Conservation (phyloP, 2,113 vertebrate species). For the Sarotherodon lohbergeri region DNA sequence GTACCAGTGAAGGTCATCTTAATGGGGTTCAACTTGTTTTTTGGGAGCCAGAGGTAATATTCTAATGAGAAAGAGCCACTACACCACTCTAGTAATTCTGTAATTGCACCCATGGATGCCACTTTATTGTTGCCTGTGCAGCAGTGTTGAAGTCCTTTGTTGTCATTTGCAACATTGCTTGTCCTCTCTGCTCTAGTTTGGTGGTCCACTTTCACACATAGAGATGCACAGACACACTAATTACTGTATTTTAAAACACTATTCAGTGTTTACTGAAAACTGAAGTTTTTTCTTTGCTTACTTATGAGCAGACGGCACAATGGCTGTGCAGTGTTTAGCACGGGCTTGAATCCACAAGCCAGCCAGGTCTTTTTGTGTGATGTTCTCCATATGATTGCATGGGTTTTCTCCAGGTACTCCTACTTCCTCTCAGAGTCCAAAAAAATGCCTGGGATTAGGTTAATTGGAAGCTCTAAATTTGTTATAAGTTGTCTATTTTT, state of each 20-base stretch:
- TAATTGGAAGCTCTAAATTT: neutral
- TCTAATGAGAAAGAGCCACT: conserved; percentile 71
- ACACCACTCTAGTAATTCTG: conserved; percentile 51
- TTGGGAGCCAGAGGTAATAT: conserved; percentile 69
- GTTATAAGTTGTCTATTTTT: neutral
- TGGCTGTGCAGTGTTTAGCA: neutral
- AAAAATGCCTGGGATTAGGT: neutral
- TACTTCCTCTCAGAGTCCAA: neutral
- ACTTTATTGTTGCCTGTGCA: conserved; percentile 43
- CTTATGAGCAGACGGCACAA: conserved; percentile 41
- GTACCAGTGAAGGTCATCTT: conserved; percentile 74
- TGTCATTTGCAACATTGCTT: conserved; percentile 54
- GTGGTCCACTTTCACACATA: conserved; percentile 1
- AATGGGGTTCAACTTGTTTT: conserved; percentile 70
- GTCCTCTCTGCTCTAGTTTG: conserved; percentile 39
- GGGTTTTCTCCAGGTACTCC: neutral
- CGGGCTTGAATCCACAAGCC: neutral
- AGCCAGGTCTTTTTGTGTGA: neutral
- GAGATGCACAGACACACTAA: neutral
- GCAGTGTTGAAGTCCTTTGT: conserved; percentile 54
- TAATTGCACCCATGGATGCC: conserved; percentile 50
- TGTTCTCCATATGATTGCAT: neutral
- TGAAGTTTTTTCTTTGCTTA: conserved; percentile 65
- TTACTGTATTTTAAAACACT: conserved; percentile 59
- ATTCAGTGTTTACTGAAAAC: conserved; percentile 57